Conservation (phyloP, 2,113 vertebrate species). For the Callipepla squamata region DNA sequence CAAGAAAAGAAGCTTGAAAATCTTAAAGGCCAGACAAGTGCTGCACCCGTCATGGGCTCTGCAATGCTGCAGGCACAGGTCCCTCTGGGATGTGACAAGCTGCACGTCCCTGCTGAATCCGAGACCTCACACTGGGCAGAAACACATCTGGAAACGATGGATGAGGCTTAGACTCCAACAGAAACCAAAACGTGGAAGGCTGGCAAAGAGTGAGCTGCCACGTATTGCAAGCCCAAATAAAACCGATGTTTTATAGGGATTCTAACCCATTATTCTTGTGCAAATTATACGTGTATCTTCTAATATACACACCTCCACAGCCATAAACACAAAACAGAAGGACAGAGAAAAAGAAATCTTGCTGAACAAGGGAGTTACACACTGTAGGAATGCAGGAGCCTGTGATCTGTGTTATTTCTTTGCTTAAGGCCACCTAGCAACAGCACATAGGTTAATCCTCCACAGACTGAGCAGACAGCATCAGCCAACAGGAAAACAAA, state of each 20-base stretch:
- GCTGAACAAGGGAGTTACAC: slow-evolving; percentile 56
- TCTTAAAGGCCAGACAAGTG: neutral
- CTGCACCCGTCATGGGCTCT: neutral
- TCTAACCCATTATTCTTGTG: neutral
- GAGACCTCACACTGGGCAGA: neutral
- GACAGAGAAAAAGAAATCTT: slow-evolving; percentile 28
- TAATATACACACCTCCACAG: neutral
- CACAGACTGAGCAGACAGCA: slow-evolving; percentile 61
- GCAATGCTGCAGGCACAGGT: accelerated
- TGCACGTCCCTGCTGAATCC: neutral
- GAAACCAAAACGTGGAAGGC: neutral
- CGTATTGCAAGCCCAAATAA: slow-evolving; percentile 49
- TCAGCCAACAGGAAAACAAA: slow-evolving; percentile 71
- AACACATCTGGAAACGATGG: neutral
- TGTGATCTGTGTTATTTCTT: slow-evolving; percentile 68
- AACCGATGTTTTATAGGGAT: neutral
- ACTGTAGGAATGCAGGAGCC: slow-evolving; percentile 56
- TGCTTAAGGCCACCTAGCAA: slow-evolving; percentile 75
- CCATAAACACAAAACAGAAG: slow-evolving; percentile 1
- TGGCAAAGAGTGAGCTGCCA: slow-evolving; percentile 7
- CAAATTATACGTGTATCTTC: neutral
- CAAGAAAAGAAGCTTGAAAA: neutral
- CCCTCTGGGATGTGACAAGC: neutral
- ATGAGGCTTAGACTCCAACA: neutral
- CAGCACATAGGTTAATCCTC: slow-evolving; percentile 71